phyloP scores from a whole-genome alignment of 2,113 vertebrate genomes.

The Carlito syrichta region DNA sequence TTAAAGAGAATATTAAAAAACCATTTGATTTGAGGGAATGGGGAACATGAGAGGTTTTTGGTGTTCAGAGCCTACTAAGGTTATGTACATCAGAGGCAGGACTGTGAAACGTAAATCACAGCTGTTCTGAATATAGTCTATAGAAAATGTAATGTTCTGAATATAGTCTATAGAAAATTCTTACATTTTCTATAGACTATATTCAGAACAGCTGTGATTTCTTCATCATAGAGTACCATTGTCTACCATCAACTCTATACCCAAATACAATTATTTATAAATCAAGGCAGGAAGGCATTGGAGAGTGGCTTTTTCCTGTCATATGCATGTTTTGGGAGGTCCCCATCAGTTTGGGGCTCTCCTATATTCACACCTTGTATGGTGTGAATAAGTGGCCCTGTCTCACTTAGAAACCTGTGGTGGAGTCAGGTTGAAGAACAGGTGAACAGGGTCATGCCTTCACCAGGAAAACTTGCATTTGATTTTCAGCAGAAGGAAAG shows the following conservation, averaged over 20 bases:
- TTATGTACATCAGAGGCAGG: background rate
- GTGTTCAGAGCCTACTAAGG: background rate
- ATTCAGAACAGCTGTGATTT: background rate
- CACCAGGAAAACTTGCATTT: background rate
- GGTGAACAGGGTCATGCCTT: rapidly evolving
- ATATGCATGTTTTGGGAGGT: rapidly evolving
- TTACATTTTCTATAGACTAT: background rate
- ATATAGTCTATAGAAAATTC: too few species aligned
- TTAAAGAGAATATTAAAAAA: background rate
- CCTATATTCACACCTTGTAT: rapidly evolving
- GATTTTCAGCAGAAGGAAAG: background rate
- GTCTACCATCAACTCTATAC: rapidly evolving
- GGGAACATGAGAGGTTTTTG: background rate
- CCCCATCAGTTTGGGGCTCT: background rate
- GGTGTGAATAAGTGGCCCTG: background rate
- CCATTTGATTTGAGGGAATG: background rate
- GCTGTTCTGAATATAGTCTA: too few species aligned
- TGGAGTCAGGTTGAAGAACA: background rate
- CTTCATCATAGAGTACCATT: background rate
- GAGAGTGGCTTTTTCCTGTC: background rate
- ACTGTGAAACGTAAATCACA: too few species aligned
- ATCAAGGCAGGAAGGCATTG: background rate
- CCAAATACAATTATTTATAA: background rate
- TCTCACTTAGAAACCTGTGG: too few species aligned
- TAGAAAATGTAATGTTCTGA: too few species aligned